A percentile compares a stretch with the other conserved stretches of the same genome.
phyloP scores from a whole-genome alignment of 1,140 invertebrate species.

The Scaptomyza graminum region DNA sequence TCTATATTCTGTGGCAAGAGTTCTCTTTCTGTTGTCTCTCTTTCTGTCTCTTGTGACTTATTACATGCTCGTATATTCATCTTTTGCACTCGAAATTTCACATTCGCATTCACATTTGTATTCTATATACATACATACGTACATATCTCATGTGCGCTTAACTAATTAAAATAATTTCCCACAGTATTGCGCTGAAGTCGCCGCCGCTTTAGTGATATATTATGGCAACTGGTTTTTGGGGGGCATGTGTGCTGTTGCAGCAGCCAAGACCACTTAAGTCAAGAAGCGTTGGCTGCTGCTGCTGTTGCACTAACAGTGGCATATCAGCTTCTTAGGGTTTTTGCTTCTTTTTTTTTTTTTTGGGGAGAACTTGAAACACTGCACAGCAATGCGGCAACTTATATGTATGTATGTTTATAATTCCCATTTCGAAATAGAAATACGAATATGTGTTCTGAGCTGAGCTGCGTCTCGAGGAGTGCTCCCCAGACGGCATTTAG shows the following conservation, averaged over 20 bases:
- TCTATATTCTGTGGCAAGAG: not conserved
- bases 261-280: slow-evolving; percentile 46
- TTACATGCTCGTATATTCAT: slow-evolving; percentile 6
- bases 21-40: not conserved
- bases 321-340: slow-evolving; percentile 1
- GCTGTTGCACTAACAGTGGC: not conserved
- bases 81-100: not conserved
- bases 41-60: slow-evolving; percentile 4
- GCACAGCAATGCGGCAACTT: not conserved
- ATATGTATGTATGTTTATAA: not conserved
- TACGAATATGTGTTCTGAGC: slow-evolving; percentile 23
- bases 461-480: not conserved
- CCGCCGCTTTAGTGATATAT: slow-evolving; percentile 44
- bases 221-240: slow-evolving; percentile 42
- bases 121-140: not conserved
- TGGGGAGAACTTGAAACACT: not conserved
- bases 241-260: not conserved
- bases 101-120: slow-evolving; percentile 8
- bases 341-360: slow-evolving; percentile 1
- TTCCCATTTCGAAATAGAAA: slow-evolving; percentile 13
- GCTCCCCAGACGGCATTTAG: slow-evolving; percentile 53
- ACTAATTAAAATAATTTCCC: slow-evolving; percentile 55
- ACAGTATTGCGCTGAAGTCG: slow-evolving; percentile 27
- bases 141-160: slow-evolving; percentile 8
- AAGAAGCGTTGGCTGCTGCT: slow-evolving; percentile 17